Conservation (phyloP, 2,113 vertebrate species). For the Thamnophis sirtalis region DNA sequence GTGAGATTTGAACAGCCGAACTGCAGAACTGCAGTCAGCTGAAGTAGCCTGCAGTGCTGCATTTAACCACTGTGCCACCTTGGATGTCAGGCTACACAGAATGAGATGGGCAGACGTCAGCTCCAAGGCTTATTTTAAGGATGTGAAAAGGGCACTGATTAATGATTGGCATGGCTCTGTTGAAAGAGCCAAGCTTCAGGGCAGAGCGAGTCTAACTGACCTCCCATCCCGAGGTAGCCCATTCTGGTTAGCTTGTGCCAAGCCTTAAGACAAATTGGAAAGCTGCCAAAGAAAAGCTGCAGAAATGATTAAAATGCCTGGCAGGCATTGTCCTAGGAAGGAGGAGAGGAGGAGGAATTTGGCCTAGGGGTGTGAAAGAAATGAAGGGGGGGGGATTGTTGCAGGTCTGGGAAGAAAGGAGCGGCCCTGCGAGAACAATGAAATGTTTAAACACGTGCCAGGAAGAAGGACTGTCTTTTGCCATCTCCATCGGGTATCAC, state of each 20-base stretch:
- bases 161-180: neutral
- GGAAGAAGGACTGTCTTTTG: neutral
- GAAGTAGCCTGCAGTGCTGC: no score
- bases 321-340: neutral
- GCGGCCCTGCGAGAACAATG: neutral
- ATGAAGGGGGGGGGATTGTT: neutral
- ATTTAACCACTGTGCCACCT: no score
- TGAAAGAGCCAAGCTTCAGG: neutral
- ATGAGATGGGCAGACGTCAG: neutral
- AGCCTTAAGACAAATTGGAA: neutral
- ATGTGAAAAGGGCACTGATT: neutral
- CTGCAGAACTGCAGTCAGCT: no score
- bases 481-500: neutral
- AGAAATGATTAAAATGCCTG: neutral
- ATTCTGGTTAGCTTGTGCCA: neutral
- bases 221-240: neutral
- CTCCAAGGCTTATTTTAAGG: neutral
- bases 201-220: neutral
- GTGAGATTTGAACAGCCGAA: no score
- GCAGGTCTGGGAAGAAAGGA: neutral
- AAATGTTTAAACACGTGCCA: conserved; percentile 7
- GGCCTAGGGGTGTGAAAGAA: neutral
- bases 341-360: neutral
- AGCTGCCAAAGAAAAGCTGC: neutral
- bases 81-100: neutral